These are phyloP conservation scores for Takifugu flavidus DNA, from an alignment of 2,113 vertebrate genomes.

Conservation along the genomic window DNA sequence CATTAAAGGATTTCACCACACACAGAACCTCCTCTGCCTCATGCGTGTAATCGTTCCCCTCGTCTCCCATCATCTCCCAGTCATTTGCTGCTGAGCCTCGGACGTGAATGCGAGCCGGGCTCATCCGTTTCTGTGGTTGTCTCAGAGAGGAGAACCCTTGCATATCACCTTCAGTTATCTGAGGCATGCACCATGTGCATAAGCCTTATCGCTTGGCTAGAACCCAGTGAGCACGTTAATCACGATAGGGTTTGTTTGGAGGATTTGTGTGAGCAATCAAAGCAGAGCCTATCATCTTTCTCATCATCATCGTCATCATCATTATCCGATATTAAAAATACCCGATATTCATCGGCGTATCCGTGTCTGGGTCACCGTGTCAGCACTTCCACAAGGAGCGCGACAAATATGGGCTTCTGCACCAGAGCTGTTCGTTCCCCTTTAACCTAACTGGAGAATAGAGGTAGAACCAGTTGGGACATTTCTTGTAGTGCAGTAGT, in stretches of 20 bases:
- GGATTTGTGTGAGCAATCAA: conserved; percentile 16
- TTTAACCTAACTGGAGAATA: too few relatives aligned
- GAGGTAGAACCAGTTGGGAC: too few relatives aligned
- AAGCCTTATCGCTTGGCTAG: conserved; percentile 32
- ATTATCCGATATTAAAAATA: too few relatives aligned
- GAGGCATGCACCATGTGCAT: conserved; percentile 23
- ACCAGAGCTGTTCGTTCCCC: too few relatives aligned
- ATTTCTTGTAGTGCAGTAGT: too few relatives aligned
- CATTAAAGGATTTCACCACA: conserved; percentile 61
- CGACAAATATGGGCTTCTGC: too few relatives aligned
- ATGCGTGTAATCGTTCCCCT: conserved; percentile 44
- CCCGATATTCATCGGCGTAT: too few relatives aligned
- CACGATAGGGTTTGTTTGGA: conserved; percentile 15
- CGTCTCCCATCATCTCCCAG: conserved; percentile 56
- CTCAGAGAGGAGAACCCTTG: conserved; percentile 40
- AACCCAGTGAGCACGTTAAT: conserved; percentile 32
- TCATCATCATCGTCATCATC: not conserved
- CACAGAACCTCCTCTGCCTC: conserved; percentile 27
- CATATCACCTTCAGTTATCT: conserved; percentile 62
- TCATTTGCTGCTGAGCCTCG: conserved; percentile 41
- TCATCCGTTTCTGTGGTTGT: conserved; percentile 59
- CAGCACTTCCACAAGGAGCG: too few relatives aligned
- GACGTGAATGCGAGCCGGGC: conserved; percentile 33
- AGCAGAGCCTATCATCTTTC: conserved; percentile 19
- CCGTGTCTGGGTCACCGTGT: too few relatives aligned